Evolutionary conservation across 23 tunicate genomes (phyloP).

Genomic region (Diplosoma virens): DNA sequence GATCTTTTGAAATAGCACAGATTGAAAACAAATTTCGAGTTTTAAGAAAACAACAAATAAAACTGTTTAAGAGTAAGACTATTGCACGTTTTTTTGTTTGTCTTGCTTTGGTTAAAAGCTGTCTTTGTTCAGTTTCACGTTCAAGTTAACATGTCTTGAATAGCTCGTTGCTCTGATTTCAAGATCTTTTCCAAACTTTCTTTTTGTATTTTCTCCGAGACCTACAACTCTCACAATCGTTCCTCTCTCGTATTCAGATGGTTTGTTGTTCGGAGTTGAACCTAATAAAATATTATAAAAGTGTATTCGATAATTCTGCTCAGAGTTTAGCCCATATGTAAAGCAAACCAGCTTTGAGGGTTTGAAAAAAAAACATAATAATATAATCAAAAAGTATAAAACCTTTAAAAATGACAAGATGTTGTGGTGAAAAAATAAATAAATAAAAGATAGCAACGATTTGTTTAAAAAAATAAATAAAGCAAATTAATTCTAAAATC

Average conservation of each 20-base stretch:
- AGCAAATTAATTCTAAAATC: too few species aligned
- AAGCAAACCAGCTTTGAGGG: neutral
- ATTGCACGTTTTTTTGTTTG: too few species aligned
- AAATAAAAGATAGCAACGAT: too few species aligned
- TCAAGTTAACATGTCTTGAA: conserved; percentile 56
- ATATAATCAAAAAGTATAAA: neutral
- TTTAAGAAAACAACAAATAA: too few species aligned
- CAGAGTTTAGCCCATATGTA: neutral
- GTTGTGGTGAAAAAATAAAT: too few species aligned
- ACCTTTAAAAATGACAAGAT: neutral
- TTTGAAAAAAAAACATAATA: neutral
- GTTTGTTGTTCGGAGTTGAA: neutral
- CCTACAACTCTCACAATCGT: conserved; percentile 53
- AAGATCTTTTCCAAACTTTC: conserved; percentile 56
- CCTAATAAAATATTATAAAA: too few species aligned
- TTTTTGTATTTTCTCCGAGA: conserved; percentile 53
- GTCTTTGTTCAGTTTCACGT: conserved; percentile 59
- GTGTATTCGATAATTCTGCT: too few species aligned
- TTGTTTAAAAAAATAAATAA: too few species aligned
- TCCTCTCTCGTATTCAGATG: conserved; percentile 20
- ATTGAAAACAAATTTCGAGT: too few species aligned
- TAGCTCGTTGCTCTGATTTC: conserved; percentile 67
- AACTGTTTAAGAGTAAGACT: too few species aligned
- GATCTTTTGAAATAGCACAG: too few species aligned
- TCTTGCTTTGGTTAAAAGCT: too few species aligned